These are phyloP conservation scores for Augochlorella aurata DNA, from an alignment of 2,888 invertebrate genomes.

Conservation along the genomic window DNA sequence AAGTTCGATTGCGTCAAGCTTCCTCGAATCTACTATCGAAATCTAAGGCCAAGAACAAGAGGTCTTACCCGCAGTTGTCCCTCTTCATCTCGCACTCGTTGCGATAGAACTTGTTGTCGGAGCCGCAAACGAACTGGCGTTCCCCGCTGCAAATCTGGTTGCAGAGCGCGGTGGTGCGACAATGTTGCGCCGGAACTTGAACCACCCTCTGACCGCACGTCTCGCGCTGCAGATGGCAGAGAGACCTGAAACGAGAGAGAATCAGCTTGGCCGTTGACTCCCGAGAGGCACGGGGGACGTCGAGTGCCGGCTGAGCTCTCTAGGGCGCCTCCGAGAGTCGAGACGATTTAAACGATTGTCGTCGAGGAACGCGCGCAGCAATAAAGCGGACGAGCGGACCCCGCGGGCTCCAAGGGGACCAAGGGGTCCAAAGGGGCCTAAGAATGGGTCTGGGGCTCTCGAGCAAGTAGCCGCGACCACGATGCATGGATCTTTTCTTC, in stretches of 20 bases:
- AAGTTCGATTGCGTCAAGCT: not conserved
- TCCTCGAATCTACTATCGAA: too few species aligned
- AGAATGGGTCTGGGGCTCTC: not conserved
- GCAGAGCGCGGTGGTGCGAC: slow-evolving; percentile 93
- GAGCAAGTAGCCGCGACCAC: not conserved
- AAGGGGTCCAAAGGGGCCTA: too few species aligned
- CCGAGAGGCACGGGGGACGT: not conserved
- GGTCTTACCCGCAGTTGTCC: slow-evolving; percentile 90
- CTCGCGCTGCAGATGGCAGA: slow-evolving; percentile 91
- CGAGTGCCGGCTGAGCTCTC: slow-evolving; percentile 4
- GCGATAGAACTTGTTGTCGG: slow-evolving; percentile 94
- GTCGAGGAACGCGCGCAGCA: not conserved
- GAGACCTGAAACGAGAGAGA: slow-evolving; percentile 84
- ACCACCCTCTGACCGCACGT: slow-evolving; percentile 95
- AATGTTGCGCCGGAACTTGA: slow-evolving; percentile 91
- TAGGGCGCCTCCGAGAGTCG: not conserved
- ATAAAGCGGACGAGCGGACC: not conserved
- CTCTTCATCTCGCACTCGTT: slow-evolving; percentile 96
- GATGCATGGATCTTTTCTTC: not conserved
- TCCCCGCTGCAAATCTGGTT: slow-evolving; percentile 88
- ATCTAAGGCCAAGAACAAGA: too few species aligned
- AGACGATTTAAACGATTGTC: not conserved
- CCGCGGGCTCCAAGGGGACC: too few species aligned
- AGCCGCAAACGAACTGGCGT: slow-evolving; percentile 93
- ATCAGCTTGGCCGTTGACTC: slow-evolving; percentile 12